Evolutionary conservation across 1,140 invertebrate species (phyloP).

Genomic region (Condylostylus longicornis): DNA sequence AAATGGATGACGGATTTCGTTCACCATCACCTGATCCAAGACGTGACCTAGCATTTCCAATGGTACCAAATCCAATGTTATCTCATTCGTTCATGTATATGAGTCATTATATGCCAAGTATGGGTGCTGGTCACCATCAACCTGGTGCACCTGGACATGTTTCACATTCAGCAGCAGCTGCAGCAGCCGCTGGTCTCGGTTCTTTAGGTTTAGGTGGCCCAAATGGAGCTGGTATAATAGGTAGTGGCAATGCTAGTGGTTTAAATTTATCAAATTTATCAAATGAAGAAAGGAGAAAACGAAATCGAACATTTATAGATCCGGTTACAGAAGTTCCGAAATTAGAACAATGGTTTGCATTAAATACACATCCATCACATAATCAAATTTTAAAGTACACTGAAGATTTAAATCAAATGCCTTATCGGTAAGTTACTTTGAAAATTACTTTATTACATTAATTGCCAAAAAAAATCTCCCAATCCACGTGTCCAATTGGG

Average conservation of each 20-base stretch:
- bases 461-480: too few relatives aligned
- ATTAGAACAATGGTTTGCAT: constrained; percentile 91
- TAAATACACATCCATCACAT: constrained; percentile 94
- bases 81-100: constrained; percentile 77
- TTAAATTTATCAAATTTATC: constrained; percentile 44
- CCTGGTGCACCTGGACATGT: constrained; percentile 20
- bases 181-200: constrained; percentile 24
- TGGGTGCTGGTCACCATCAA: constrained; percentile 34
- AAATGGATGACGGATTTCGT: constrained; percentile 26
- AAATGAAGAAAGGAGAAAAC: constrained; percentile 71
- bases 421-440: constrained; percentile 45
- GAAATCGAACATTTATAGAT: constrained; percentile 97
- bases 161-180: constrained; percentile 26
- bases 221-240: constrained; percentile 19
- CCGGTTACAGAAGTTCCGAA: constrained; percentile 94
- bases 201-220: constrained; percentile 19
- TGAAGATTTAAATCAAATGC: constrained; percentile 87
- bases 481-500: too few relatives aligned
- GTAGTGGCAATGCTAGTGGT: constrained; percentile 32
- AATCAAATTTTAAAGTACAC: constrained; percentile 94
- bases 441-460: too few relatives aligned
- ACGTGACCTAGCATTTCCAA: constrained; percentile 42
- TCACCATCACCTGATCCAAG: constrained; percentile 29
- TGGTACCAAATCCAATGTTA: constrained; percentile 72
- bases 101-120: constrained; percentile 64